A percentile compares a stretch with the other conserved stretches of the same genome.
These are phyloP conservation scores for Ammodytes marinus DNA, from an alignment of 2,113 vertebrate genomes.

Conservation along the genomic window DNA sequence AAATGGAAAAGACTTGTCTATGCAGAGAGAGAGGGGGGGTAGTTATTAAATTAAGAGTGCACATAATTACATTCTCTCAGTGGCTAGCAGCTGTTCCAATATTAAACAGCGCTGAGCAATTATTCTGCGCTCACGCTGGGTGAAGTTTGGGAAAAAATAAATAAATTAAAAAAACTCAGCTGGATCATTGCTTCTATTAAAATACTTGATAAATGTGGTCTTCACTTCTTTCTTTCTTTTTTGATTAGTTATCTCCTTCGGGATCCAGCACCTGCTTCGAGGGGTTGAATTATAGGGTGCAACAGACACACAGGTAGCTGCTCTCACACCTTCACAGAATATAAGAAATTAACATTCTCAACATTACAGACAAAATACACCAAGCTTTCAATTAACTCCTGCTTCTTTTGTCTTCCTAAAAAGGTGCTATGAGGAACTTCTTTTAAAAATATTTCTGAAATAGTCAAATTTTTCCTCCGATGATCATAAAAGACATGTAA, in stretches of 20 bases:
- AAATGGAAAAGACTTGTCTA: slow-evolving; percentile 15
- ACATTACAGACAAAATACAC: slow-evolving; percentile 27
- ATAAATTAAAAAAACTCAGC: neutral
- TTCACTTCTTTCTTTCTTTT: neutral
- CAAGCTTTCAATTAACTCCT: slow-evolving; percentile 16
- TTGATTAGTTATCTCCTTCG: slow-evolving; percentile 20
- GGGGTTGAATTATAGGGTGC: slow-evolving; percentile 20
- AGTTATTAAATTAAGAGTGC: slow-evolving; percentile 28
- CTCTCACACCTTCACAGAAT: slow-evolving; percentile 48
- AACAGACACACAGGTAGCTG: slow-evolving; percentile 11
- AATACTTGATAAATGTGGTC: slow-evolving; percentile 21
- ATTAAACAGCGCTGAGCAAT: slow-evolving; percentile 34
- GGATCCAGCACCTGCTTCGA: slow-evolving; percentile 29
- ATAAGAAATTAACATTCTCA: slow-evolving; percentile 1
- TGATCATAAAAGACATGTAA: too few species aligned
- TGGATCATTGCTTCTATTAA: slow-evolving; percentile 19
- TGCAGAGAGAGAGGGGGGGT: neutral
- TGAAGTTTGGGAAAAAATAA: neutral
- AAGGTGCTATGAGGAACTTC: too few species aligned
- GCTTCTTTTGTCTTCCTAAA: neutral
- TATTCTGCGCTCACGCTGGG: slow-evolving; percentile 21
- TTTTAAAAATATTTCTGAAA: too few species aligned
- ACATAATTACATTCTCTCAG: slow-evolving; percentile 27
- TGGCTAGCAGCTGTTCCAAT: slow-evolving; percentile 37
- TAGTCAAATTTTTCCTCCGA: too few species aligned